These are phyloP conservation scores for Trichogramma evanescens DNA, from an alignment of 2,888 invertebrate species.

Conservation along the genomic window DNA sequence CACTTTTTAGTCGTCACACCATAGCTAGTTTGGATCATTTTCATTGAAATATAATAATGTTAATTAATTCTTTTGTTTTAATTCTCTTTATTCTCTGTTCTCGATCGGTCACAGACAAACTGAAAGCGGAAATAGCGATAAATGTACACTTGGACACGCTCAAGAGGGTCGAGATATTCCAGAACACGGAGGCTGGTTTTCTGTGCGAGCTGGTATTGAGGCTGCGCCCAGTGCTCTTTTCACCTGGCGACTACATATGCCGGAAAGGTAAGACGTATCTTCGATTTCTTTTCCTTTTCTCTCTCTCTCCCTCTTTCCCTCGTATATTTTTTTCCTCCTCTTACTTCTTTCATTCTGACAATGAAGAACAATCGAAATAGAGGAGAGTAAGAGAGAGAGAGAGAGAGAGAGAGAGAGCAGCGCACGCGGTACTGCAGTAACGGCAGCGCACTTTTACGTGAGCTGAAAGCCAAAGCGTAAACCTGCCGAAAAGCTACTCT, in stretches of 20 bases:
- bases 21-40: no score
- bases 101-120: constrained; percentile 61
- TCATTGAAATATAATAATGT: no score
- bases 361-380: not conserved
- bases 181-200: constrained; percentile 98
- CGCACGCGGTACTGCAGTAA: not conserved
- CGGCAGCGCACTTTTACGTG: not conserved
- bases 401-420: not conserved
- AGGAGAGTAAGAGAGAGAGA: not conserved
- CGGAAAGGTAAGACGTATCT: constrained; percentile 75
- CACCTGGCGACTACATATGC: constrained; percentile 98
- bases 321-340: no score
- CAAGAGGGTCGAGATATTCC: constrained; percentile 96
- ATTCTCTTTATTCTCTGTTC: not conserved
- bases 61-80: not conserved
- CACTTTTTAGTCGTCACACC: no score
- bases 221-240: constrained; percentile 91
- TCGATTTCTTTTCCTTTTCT: not conserved
- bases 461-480: not conserved
- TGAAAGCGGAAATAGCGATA: constrained; percentile 98
- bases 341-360: no score
- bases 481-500: not conserved
- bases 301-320: not conserved
- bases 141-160: constrained; percentile 98
- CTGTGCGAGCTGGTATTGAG: constrained; percentile 93